A percentile compares a stretch with the other conserved stretches of the same genome.
Conservation (phyloP, 2,888 invertebrate species). For the Gari tellinella region DNA sequence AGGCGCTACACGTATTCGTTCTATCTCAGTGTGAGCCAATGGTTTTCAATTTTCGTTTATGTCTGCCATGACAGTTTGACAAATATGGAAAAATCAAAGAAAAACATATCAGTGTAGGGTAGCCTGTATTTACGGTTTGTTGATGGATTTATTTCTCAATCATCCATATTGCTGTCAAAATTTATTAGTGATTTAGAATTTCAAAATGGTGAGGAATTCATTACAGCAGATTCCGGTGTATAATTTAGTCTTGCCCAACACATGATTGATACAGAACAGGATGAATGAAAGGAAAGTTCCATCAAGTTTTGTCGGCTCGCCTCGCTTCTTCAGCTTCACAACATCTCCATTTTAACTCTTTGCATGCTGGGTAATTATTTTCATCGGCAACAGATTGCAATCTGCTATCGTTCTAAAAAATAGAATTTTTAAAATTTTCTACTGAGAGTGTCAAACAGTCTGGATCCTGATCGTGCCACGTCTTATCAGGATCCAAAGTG, state of each 20-base stretch:
- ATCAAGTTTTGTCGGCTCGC: too few species aligned
- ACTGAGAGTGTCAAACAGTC: too few species aligned
- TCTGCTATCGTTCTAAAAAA: too few species aligned
- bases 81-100: conserved; percentile 45
- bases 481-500: too few species aligned
- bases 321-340: too few species aligned
- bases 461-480: too few species aligned
- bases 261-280: conserved; percentile 1
- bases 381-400: too few species aligned
- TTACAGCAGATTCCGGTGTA: conserved; percentile 25
- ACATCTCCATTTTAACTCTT: too few species aligned
- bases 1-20: neutral
- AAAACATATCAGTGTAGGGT: conserved; percentile 46
- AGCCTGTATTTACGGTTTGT: conserved; percentile 26
- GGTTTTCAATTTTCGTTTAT: conserved; percentile 44
- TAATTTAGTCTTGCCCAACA: conserved; percentile 16
- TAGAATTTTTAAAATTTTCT: too few species aligned
- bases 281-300: too few species aligned
- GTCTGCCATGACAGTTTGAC: conserved; percentile 47
- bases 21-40: conserved; percentile 9
- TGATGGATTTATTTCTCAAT: conserved; percentile 38
- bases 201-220: conserved; percentile 39
- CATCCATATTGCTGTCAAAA: conserved; percentile 43
- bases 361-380: too few species aligned
- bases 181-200: conserved; percentile 48